Evolutionary conservation across 2,888 invertebrate genomes (phyloP), one percentile per base, ranked within the genome.

Genomic region (Papilio demoleus): DNA sequence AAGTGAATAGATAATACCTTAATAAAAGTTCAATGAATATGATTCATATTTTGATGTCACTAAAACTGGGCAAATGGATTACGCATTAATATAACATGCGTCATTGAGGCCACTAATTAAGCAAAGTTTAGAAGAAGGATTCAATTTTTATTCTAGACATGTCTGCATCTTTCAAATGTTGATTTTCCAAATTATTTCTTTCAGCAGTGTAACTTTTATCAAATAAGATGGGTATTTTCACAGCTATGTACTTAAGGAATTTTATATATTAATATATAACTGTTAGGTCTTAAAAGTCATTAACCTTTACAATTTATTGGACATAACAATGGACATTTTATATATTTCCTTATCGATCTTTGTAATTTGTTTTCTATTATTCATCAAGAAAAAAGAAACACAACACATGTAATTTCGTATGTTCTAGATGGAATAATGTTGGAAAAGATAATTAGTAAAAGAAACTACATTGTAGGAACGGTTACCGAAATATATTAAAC

Each of bases 301-400:
- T n/a, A 22, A 22, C 4, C 11, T 3, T 9, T 53, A 27, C n/a
- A 53, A 53, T 50, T 50, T 24, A 50, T 53, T 27, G 14, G 53
- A 53, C 27, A 27, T 19, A n/a, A 53, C 53, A 53, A 53, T 53
- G 14, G 53, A 53, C 27, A 27, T 53, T 53, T 53, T 24, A 53
- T 53, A 24, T n/a, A 50, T 50, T 50, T 50, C 50, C 53, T 53
- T 27, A 12, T 27, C 1, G 53, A 27, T 53, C 53, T 53, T 53
- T 53, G n/a, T 53, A n/a, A 53, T n/a, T 53, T 53, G n/a, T 53
- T 50, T 50, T 50, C 50, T 27, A 2, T 50, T 53, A n/a, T 53
- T 14, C 22, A 27, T n/a, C 53, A 27, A 8, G 24, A 53, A 27
- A 53, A n/a, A 27, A n/a, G n/a, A 14, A 53, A 53, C 2, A 53